phyloP scores from a whole-genome alignment of 1,140 invertebrate genomes.

The Mercenaria mercenaria region DNA sequence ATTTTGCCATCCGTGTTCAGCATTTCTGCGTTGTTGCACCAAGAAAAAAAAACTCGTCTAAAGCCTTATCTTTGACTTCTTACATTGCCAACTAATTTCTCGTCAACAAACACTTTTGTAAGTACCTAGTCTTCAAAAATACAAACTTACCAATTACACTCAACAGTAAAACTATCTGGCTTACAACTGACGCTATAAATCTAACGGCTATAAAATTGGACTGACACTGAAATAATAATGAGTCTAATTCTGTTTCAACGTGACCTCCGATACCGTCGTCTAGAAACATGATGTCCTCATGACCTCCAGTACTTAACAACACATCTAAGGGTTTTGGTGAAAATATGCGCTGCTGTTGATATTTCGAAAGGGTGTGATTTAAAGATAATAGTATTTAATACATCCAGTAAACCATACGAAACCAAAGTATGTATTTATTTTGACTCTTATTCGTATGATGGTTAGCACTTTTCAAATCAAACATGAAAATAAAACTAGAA shows the following conservation, averaged over 20 bases:
- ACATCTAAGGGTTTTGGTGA: not conserved
- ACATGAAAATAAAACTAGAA: slow-evolving; percentile 45
- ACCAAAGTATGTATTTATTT: slow-evolving; percentile 14
- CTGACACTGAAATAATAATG: not conserved
- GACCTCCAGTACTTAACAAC: not conserved
- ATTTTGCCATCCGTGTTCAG: not conserved
- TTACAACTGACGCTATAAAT: not conserved
- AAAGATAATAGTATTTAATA: not conserved
- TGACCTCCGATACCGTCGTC: slow-evolving; percentile 37
- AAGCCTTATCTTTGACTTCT: not conserved
- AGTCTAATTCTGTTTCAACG: not conserved
- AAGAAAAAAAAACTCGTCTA: not conserved
- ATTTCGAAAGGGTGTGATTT: not conserved
- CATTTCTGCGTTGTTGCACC: not conserved
- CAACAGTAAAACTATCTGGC: not conserved
- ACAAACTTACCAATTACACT: not conserved
- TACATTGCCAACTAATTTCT: not conserved
- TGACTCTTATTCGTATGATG: slow-evolving; percentile 46
- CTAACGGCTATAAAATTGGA: not conserved
- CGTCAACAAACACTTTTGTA: not conserved
- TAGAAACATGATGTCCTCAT: slow-evolving; percentile 11
- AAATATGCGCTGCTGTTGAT: slow-evolving; percentile 19
- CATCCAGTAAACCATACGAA: not conserved
- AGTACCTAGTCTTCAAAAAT: not conserved
- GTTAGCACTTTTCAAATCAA: slow-evolving; percentile 53